These are phyloP conservation scores for Bombus waltoni DNA, from an alignment of 1,140 invertebrate species.

Conservation along the genomic window DNA sequence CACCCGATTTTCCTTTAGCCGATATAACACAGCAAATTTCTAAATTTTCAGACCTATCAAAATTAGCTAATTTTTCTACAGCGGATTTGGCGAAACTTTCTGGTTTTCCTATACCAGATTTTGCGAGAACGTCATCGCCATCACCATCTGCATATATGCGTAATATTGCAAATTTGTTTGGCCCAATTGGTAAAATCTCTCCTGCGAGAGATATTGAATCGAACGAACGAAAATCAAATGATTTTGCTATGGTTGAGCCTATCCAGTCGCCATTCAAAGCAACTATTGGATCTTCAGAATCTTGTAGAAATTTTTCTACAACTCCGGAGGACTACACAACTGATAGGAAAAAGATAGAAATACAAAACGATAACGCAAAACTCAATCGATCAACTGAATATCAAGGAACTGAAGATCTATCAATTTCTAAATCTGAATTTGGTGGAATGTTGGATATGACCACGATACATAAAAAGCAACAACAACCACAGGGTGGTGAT, in stretches of 20 bases:
- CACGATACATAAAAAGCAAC: slow-evolving; percentile 71
- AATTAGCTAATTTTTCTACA: slow-evolving; percentile 74
- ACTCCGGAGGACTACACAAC: slow-evolving; percentile 70
- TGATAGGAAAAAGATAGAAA: slow-evolving; percentile 74
- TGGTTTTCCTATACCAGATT: slow-evolving; percentile 77
- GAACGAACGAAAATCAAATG: slow-evolving; percentile 70
- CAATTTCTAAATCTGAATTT: slow-evolving; percentile 75
- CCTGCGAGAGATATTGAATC: slow-evolving; percentile 64
- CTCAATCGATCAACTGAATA: slow-evolving; percentile 69
- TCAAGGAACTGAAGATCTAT: slow-evolving; percentile 75
- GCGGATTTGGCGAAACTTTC: slow-evolving; percentile 78
- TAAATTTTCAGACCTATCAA: slow-evolving; percentile 74
- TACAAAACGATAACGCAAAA: slow-evolving; percentile 63
- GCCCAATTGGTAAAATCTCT: slow-evolving; percentile 74
- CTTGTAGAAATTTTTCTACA: slow-evolving; percentile 57
- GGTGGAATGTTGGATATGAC: slow-evolving; percentile 78
- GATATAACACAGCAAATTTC: slow-evolving; percentile 78
- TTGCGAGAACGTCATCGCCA: slow-evolving; percentile 76
- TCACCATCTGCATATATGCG: slow-evolving; percentile 78
- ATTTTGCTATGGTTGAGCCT: slow-evolving; percentile 70
- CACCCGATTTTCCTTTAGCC: slow-evolving; percentile 75
- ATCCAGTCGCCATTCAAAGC: slow-evolving; percentile 70
- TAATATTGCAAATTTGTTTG: slow-evolving; percentile 80
- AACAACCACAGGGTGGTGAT: slow-evolving; percentile 65
- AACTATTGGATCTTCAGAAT: slow-evolving; percentile 61